Conservation (phyloP, 37 sponge, comb jelly and placozoan genomes). For the Amphimedon queenslandica region DNA sequence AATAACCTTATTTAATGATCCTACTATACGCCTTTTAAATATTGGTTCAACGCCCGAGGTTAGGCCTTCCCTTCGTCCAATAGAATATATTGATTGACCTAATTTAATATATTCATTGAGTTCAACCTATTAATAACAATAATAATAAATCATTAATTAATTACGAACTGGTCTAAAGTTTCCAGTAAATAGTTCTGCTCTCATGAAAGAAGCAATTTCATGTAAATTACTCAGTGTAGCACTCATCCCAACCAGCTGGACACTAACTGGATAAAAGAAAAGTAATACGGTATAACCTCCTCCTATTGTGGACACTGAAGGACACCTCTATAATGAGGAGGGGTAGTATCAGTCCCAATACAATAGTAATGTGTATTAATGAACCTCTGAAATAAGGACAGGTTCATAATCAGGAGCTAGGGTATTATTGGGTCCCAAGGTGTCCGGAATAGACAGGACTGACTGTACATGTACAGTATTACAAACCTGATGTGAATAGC, state of each 20-base stretch:
- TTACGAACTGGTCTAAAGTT: constrained; percentile 86
- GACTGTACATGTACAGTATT: too few species aligned
- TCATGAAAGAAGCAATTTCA: constrained; percentile 76
- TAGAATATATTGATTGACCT: constrained; percentile 38
- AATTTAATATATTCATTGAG: constrained; percentile 53
- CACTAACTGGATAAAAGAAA: constrained; percentile 12
- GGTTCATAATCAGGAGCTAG: too few species aligned
- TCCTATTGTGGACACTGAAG: too few species aligned
- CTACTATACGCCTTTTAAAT: not conserved
- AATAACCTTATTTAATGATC: not conserved
- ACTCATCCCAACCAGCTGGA: constrained; percentile 91
- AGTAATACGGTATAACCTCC: not conserved
- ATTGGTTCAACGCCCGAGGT: not conserved
- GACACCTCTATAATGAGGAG: too few species aligned
- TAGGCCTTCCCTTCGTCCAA: not conserved
- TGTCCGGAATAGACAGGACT: too few species aligned
- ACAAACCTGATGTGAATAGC: constrained; percentile 30
- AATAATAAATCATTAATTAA: not conserved
- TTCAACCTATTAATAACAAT: constrained; percentile 65
- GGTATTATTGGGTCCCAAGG: too few species aligned
- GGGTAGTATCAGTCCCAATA: too few species aligned
- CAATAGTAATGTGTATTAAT: too few species aligned
- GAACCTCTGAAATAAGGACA: too few species aligned
- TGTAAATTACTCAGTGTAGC: constrained; percentile 86
- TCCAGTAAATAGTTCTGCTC: constrained; percentile 58